phyloP scores from a whole-genome alignment of 2,888 invertebrate genomes.

The Metellina segmentata region DNA sequence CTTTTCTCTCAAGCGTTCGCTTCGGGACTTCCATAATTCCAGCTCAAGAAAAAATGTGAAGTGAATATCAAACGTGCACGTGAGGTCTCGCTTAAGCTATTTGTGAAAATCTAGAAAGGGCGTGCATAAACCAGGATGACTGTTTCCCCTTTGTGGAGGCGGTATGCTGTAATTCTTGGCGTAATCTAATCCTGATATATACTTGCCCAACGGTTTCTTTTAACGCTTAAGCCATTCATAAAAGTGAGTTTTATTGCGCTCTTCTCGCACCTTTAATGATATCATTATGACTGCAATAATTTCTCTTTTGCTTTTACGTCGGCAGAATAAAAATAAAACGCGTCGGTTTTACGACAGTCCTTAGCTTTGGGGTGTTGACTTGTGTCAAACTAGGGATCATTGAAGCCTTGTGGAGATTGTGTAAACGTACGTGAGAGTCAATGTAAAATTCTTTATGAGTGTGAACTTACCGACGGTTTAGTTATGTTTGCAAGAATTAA shows the following conservation, averaged over 20 bases:
- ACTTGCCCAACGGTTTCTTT: neutral
- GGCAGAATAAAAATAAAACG: conserved; percentile 21
- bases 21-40: neutral
- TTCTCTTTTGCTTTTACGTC: conserved; percentile 2
- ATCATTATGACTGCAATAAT: conserved; percentile 28
- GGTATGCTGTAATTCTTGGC: neutral
- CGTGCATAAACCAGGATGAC: neutral
- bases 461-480: neutral
- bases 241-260: conserved; percentile 17
- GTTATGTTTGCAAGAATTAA: neutral
- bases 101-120: neutral
- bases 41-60: neutral
- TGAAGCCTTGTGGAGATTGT: neutral
- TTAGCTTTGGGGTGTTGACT: neutral
- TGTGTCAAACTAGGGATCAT: neutral
- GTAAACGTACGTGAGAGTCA: too few species aligned
- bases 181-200: neutral
- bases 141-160: neutral
- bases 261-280: conserved; percentile 32
- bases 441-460: too few species aligned
- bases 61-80: neutral
- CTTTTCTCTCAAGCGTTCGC: neutral
- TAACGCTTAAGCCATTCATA: conserved; percentile 14
- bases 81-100: neutral
- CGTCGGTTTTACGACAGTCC: neutral